These are phyloP conservation scores for Stictonetta naevosa DNA, from an alignment of 2,113 vertebrate species.

Conservation along the genomic window DNA sequence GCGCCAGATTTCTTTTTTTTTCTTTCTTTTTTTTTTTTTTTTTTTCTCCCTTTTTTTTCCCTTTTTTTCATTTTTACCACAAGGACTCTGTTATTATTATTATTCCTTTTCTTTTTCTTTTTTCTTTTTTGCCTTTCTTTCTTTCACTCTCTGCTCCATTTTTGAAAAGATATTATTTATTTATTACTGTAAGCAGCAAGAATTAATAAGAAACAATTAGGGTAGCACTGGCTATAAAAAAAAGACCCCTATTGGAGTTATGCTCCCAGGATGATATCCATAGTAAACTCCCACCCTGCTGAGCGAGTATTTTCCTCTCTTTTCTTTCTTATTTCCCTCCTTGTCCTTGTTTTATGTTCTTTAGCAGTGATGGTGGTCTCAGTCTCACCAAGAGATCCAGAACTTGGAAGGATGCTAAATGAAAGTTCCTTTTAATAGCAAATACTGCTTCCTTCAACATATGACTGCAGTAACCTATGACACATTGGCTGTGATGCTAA, in stretches of 20 bases:
- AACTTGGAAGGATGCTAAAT: not conserved
- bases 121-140: not conserved
- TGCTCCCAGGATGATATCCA: not conserved
- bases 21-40: accelerated
- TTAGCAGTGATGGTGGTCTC: not conserved
- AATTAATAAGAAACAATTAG: not conserved
- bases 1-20: not conserved
- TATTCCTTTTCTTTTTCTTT: not conserved
- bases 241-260: accelerated
- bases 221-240: not conserved
- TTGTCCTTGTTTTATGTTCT: not conserved
- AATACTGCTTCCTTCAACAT: not conserved
- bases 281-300: not conserved
- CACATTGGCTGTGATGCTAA: not conserved
- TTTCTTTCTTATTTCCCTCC: not conserved
- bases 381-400: not conserved
- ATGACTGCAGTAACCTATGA: accelerated
- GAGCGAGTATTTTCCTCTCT: not conserved
- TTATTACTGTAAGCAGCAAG: not conserved
- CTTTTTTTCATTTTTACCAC: not conserved
- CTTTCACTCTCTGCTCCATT: not conserved
- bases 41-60: too few species aligned
- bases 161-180: not conserved
- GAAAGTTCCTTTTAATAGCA: not conserved
- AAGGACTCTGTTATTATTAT: not conserved